Base-by-base conservation (phyloP, 2,797 vertebrate species). In the Sardinella longiceps region DNA sequence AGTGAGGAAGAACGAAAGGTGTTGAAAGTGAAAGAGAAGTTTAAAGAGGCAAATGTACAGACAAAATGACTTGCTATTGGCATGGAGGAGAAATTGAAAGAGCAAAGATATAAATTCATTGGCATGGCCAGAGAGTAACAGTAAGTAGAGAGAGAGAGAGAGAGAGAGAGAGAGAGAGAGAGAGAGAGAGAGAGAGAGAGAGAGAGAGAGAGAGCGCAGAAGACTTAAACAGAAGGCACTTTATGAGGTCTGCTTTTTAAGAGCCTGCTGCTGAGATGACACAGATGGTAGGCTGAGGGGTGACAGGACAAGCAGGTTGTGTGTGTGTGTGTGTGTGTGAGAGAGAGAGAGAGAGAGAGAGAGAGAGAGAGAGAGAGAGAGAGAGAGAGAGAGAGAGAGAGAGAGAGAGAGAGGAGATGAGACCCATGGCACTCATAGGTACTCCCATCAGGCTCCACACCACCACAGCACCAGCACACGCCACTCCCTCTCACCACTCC, bases 211-310 rank as follows among this genome's bases (percentile, higher is more conserved):
- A 77, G 46, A 48, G 63, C 58, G 81, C 63, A 81, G 82, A 86
- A 85, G n/a, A 80, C 83, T 45, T 77, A 77, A 77, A 77, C 70
- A 77, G 70, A 77, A 77, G 70, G 70, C 70, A 56, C 86, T 89
- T 89, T 87, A 87, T 85, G 85, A 87, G 84, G 82, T 86, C 82
- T 84, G 46, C 56, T 82, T 89, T 43, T 87, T 85, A 88, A 84
- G 80, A 84, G 81, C 81, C 86, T 86, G 83, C 81, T 90, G 88
- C 83, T 86, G 85, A 82, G 80, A 84, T 80, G 25, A 83, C 86
- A 87, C 86, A 88, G 82, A 84, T 82, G 84, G 81, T 53, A 77
- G 80, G 81, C n/a, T 81, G 81, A 85, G 81, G 53, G 85, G 63
- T 82, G 60, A 84, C 56, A 39, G 28, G 85, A 70, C 63, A 70